Evolutionary conservation across 2,797 vertebrate species (phyloP), one percentile per base, ranked within the genome.

Genomic region (Parauchenoglanis ngamensis): DNA sequence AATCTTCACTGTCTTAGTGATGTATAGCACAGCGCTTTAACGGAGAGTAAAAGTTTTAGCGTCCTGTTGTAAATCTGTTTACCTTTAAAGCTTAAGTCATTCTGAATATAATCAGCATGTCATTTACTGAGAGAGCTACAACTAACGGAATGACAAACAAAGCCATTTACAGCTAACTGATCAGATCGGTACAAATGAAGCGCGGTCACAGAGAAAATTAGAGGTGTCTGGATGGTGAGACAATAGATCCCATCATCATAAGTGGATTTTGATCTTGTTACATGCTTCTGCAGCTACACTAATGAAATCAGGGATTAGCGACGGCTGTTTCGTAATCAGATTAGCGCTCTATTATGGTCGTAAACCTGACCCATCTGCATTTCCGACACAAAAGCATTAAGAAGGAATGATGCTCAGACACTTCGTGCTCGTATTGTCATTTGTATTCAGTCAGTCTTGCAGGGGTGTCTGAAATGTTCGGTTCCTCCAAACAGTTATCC

Each of bases 301-400:
- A 86, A 90, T 89, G 28, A 86, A 90, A 87, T 89, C 84, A 85
- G 28, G 28, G 59, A 73, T 82, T 83, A 81, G 82, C 31, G 28
- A 57, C 12, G 46, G 46, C 52, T 35, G 35, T 35, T 65, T 63
- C n/a, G 40, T 77, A 72, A 87, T 85, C 83, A 82, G 68, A 85
- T 85, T 70, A 85, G 46, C 67, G 7, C n/a, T 12, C 52, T 21
- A 5, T 68, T 77, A 12, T 4, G 67, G 25, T 78, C 59, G 67
- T 72, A 72, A 61, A 84, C 46, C 31, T 68, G 28, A 19, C 35
- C 19, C 23, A 28, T 49, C 31, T 46, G 44, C 40, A 3, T 80
- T 88, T 80, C 70, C 3, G 65, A 54, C n/a, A 78, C 35, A 61
- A 80, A 44, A 23, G 21, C 25, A 7, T 65, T 67, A 5, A 31